These are phyloP conservation scores for Tarsius wallacei DNA, from an alignment of 2,797 vertebrate genomes.

Conservation along the genomic window DNA sequence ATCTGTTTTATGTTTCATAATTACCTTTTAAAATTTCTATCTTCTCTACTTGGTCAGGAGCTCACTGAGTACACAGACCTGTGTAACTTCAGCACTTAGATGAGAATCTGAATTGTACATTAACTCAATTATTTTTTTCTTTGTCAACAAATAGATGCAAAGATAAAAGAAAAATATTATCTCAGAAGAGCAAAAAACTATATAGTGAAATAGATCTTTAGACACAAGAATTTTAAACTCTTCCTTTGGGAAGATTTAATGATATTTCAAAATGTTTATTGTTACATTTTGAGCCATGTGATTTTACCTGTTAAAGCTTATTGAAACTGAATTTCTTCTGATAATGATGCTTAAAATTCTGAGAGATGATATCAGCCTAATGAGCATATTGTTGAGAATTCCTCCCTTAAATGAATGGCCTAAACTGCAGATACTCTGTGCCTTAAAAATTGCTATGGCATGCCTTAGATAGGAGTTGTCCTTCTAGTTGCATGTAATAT, in stretches of 20 bases:
- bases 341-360: not conserved
- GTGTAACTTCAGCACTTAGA: not conserved
- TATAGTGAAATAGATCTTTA: not conserved
- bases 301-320: not conserved
- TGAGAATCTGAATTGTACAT: not conserved
- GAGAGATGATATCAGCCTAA: not conserved
- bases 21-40: not conserved
- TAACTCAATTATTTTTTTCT: not conserved
- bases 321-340: constrained; percentile 1
- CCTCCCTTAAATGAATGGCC: not conserved
- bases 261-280: not conserved
- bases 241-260: not conserved
- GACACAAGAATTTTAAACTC: not conserved
- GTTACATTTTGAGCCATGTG: not conserved
- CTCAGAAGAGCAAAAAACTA: not conserved
- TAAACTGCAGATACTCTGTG: not conserved
- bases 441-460: not conserved
- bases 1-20: not conserved
- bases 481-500: constrained; percentile 28
- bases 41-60: not conserved
- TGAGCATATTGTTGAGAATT: not conserved
- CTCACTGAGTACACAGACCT: not conserved
- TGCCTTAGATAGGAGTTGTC: not conserved
- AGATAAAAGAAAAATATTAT: not conserved
- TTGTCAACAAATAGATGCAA: not conserved